Percentiles rank a stretch among this genome's conserved stretches.
phyloP scores from a whole-genome alignment of 2,113 vertebrate species.

The Cervus canadensis region DNA sequence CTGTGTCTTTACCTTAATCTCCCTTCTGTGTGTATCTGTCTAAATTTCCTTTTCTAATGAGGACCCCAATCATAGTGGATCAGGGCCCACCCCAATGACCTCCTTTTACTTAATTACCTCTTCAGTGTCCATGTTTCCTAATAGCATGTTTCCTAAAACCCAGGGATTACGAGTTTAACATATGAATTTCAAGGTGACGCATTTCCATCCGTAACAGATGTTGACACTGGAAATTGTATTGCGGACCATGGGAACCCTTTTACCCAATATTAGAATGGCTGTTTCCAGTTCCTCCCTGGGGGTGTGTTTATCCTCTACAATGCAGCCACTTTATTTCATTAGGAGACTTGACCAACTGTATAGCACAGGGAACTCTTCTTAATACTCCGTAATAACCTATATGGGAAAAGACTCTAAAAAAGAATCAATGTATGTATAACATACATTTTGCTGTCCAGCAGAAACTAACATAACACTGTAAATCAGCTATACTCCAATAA shows the following conservation, averaged over 20 bases:
- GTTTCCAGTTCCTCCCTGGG: neutral
- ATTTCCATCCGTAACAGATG: rapidly evolving
- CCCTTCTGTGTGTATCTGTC: neutral
- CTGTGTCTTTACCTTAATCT: neutral
- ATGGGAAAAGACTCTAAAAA: neutral
- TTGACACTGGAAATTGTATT: neutral
- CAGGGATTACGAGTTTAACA: neutral
- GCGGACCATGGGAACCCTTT: neutral
- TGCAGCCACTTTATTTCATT: neutral
- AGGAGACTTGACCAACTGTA: neutral
- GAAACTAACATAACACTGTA: neutral
- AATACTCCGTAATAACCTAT: neutral
- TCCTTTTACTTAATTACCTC: neutral
- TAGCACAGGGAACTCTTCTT: neutral
- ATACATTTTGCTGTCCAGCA: neutral
- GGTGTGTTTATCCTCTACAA: neutral
- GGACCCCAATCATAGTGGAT: neutral
- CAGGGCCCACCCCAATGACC: neutral
- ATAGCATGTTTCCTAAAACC: neutral
- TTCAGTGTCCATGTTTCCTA: neutral
- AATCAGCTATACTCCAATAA: neutral
- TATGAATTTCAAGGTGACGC: neutral
- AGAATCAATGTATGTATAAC: neutral
- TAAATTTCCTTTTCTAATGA: neutral
- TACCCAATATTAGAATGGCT: neutral